phyloP scores from a whole-genome alignment of 2,113 vertebrate species.

The Psophia crepitans region DNA sequence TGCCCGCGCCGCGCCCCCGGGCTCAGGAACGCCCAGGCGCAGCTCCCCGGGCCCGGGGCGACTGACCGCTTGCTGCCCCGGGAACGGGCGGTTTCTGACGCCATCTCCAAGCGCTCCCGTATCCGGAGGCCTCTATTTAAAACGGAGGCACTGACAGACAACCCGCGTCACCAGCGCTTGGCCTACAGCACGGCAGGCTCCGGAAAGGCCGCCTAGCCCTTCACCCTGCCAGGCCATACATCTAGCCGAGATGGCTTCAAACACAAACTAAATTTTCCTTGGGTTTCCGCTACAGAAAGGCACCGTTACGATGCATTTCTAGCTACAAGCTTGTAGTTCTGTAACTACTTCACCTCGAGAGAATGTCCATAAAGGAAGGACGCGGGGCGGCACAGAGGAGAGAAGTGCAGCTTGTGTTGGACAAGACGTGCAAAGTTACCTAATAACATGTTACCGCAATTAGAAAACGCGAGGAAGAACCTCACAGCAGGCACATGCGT shows the following conservation, averaged over 20 bases:
- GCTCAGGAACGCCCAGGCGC: too few species aligned
- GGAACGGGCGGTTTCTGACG: too few species aligned
- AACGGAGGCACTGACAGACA: too few species aligned
- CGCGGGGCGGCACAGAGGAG: neutral
- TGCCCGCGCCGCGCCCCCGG: too few species aligned
- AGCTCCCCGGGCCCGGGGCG: too few species aligned
- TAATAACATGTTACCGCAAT: neutral
- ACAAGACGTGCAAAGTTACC: neutral
- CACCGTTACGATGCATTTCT: neutral
- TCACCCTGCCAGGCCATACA: too few species aligned
- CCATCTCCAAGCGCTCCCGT: too few species aligned
- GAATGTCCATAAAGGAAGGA: neutral
- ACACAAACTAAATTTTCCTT: neutral
- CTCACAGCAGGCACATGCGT: accelerated
- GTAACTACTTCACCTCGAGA: neutral
- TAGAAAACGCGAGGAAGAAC: neutral
- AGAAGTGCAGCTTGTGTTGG: neutral
- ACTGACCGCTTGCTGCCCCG: too few species aligned
- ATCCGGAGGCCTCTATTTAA: too few species aligned
- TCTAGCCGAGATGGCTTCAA: neutral
- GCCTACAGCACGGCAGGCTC: too few species aligned
- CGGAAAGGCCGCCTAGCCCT: too few species aligned
- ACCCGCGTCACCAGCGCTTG: too few species aligned
- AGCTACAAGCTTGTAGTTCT: neutral
- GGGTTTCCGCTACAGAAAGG: neutral